phyloP scores from a whole-genome alignment of 2,113 vertebrate species.

The Syngnathus scovelli region DNA sequence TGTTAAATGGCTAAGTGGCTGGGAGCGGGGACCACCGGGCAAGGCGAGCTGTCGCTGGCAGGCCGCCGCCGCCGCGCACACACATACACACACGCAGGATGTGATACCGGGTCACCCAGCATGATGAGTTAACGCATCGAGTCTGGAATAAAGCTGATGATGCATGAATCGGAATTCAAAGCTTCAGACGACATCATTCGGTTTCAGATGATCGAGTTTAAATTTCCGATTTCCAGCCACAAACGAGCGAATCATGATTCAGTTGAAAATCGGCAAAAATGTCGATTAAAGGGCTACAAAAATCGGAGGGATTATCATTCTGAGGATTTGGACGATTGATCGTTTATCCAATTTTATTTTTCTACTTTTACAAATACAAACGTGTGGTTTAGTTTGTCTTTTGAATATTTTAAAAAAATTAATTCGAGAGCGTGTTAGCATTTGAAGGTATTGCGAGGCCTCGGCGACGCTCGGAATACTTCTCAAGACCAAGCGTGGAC shows the following conservation, averaged over 20 bases:
- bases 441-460: neutral
- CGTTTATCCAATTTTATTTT: too few species aligned
- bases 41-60: constrained; percentile 64
- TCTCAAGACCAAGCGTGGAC: neutral
- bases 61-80: constrained; percentile 33
- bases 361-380: too few species aligned
- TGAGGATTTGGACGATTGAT: too few species aligned
- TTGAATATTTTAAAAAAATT: too few species aligned
- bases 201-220: neutral
- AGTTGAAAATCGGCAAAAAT: too few species aligned
- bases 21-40: constrained; percentile 63
- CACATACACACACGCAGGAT: constrained; percentile 35
- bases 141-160: neutral
- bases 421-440: too few species aligned
- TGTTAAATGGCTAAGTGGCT: constrained; percentile 68
- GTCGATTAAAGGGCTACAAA: too few species aligned
- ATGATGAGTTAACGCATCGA: constrained; percentile 37
- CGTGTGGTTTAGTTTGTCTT: too few species aligned
- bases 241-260: too few species aligned
- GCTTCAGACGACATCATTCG: neutral
- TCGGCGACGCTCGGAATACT: neutral
- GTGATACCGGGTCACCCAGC: constrained; percentile 54
- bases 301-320: too few species aligned
- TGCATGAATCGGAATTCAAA: neutral
- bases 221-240: too few species aligned